These are phyloP conservation scores for Leptoteleia sp. DNA, from an alignment of 1,140 invertebrate species.

Conservation along the genomic window DNA sequence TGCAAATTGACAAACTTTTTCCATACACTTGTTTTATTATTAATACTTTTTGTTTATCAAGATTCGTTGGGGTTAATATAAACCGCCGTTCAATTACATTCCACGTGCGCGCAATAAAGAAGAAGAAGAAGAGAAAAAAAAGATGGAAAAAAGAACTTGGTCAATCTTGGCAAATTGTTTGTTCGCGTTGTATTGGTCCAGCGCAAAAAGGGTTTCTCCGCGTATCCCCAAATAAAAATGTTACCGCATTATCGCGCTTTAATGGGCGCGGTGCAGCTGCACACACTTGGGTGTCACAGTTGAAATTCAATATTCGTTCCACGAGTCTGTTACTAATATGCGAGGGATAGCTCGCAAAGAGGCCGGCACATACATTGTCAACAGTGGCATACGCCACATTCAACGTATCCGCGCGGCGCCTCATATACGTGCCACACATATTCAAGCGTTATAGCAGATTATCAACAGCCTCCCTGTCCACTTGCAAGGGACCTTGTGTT, in stretches of 20 bases:
- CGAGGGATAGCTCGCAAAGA: constrained; percentile 56
- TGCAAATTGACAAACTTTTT: no score
- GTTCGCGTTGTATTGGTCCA: no score
- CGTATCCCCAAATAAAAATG: constrained; percentile 13
- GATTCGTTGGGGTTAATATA: no score
- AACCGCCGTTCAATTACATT: no score
- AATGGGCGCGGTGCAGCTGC: constrained; percentile 18
- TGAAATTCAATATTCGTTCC: constrained; percentile 65
- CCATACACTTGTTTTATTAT: no score
- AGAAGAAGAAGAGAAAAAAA: no score
- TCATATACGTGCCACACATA: constrained; percentile 62
- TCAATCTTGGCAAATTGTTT: no score
- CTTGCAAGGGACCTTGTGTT: constrained; percentile 44
- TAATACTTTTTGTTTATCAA: no score
- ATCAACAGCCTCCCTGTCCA: constrained; percentile 58
- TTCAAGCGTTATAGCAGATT: constrained; percentile 52
- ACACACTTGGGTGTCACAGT: constrained; percentile 39
- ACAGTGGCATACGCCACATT: constrained; percentile 37
- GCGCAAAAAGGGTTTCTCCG: no score
- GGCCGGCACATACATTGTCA: constrained; percentile 59
- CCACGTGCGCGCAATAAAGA: no score
- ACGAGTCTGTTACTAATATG: constrained; percentile 64
- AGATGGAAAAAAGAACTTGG: no score
- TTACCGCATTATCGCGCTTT: constrained; percentile 34
- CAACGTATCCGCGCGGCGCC: constrained; percentile 47